Evolutionary conservation across 1,140 invertebrate genomes (phyloP), one percentile per base, ranked within the genome.

Genomic region (Nixonia krombeini): DNA sequence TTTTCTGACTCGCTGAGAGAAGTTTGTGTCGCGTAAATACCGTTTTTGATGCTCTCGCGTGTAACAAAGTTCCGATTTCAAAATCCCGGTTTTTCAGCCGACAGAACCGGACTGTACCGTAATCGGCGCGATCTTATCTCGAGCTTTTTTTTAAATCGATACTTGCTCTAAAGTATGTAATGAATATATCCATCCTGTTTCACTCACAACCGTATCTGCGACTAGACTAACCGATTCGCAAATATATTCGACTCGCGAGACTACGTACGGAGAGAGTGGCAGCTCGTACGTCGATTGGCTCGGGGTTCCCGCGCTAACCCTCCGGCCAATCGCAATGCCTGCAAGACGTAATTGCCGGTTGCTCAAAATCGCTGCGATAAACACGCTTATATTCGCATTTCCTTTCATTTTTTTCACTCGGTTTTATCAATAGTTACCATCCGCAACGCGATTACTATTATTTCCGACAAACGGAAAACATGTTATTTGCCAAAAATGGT

Each of bases 261-360:
- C 45, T 45, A 53, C 25, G 47, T 35, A 46, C 46, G 29, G 10
- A 40, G 38, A 52, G 58, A 65, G 61, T 50, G 62, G 56, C 44
- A 63, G 45, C 29, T 33, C n/a, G 35, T 49, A 47, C 64, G 23
- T 56, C 46, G 63, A 80, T 79, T 80, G 77, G 77, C 47, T 66
- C 66, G 62, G 61, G 35, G 55, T 79, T 79, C 77, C 74, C 79
- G 79, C 77, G 76, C 74, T 78, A 76, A 78, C 33, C 51, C 55
- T 44, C 47, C 68, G 61, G 59, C 75, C 76, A 79, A 79, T 78
- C 67, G 66, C 47, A 46, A 47, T 62, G 47, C 44, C 50, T 21
- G 47, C 29, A 49, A 47, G 47, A 25, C 52, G 70, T 79, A 78
- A 79, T 78, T 77, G 70, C 68, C 41, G 61, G 73, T 52, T 75